Percentiles rank a stretch among this genome's conserved stretches.
These are phyloP conservation scores for Meloidogyne hapla DNA, from an alignment of 1,140 invertebrate genomes.

Conservation along the genomic window DNA sequence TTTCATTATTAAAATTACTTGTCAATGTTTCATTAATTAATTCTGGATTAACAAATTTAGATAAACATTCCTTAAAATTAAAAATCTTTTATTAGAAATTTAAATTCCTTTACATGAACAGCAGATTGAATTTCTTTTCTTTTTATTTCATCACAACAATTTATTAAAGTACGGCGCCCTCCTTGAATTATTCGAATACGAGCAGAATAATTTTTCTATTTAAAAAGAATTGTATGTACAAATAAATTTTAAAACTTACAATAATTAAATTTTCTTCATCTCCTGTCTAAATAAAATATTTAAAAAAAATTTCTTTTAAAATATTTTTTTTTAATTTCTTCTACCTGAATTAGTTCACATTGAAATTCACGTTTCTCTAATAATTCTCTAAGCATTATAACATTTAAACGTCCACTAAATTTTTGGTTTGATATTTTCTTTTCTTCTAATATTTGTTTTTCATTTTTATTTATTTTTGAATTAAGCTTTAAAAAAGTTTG, in stretches of 20 bases:
- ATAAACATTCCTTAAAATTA: slow-evolving; percentile 2
- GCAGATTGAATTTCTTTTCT: slow-evolving; percentile 16
- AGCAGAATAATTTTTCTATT: slow-evolving; percentile 2
- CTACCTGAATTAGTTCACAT: background rate
- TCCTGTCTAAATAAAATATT: slow-evolving; percentile 3
- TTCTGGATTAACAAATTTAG: background rate
- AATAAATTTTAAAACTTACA: background rate
- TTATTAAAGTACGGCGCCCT: slow-evolving; percentile 19
- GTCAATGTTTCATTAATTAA: background rate
- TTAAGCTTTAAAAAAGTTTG: background rate
- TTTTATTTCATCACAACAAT: slow-evolving; percentile 11
- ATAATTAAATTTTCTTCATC: slow-evolving; percentile 13
- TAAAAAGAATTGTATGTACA: background rate
- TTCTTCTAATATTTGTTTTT: slow-evolving; percentile 7
- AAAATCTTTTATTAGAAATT: too few species aligned
- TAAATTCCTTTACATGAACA: slow-evolving; percentile 6
- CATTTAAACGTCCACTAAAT: slow-evolving; percentile 19
- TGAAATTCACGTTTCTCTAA: slow-evolving; percentile 16
- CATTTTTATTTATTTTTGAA: slow-evolving; percentile 3
- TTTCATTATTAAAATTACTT: too few species aligned
- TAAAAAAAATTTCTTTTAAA: background rate
- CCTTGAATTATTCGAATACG: slow-evolving; percentile 15
- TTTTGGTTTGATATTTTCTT: background rate
- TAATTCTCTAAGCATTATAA: background rate
- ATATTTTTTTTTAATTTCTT: background rate